Percentiles rank a stretch among this genome's conserved stretches.
phyloP scores from a whole-genome alignment of 2,888 invertebrate species.

The Acronicta aceris region DNA sequence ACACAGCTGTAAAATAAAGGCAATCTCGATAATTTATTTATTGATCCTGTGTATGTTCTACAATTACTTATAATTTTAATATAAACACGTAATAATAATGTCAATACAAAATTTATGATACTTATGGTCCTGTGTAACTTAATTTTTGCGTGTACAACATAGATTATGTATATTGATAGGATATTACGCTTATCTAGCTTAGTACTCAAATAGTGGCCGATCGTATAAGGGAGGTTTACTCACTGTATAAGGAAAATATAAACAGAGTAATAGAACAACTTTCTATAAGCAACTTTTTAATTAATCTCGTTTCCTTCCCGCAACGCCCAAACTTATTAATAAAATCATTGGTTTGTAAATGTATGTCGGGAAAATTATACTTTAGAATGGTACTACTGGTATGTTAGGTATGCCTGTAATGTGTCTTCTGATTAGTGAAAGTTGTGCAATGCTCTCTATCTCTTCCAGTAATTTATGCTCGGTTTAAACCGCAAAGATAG shows the following conservation, averaged over 20 bases:
- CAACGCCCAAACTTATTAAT: constrained; percentile 36
- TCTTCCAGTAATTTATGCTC: constrained; percentile 51
- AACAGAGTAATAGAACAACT: constrained; percentile 40
- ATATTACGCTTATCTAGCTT: constrained; percentile 27
- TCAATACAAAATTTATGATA: constrained; percentile 18
- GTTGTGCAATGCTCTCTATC: constrained; percentile 16
- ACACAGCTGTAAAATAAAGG: constrained; percentile 46
- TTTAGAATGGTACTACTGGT: not conserved
- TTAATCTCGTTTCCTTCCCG: constrained; percentile 39
- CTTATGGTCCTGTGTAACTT: constrained; percentile 7
- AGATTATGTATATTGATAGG: constrained; percentile 17
- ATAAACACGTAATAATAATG: constrained; percentile 32
- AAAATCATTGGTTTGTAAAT: constrained; percentile 10
- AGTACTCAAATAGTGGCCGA: constrained; percentile 22
- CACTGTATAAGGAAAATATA: constrained; percentile 39
- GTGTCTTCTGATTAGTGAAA: constrained; percentile 12
- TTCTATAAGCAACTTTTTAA: constrained; percentile 44
- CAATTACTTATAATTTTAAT: constrained; percentile 36
- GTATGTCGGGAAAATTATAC: constrained; percentile 9
- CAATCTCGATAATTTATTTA: constrained; percentile 44
- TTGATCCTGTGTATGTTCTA: constrained; percentile 28
- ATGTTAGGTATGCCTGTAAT: constrained; percentile 3
- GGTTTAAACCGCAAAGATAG: constrained; percentile 59
- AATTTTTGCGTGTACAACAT: constrained; percentile 6
- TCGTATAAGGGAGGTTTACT: constrained; percentile 28